A percentile compares a stretch with the other conserved stretches of the same genome.
These are phyloP conservation scores for Zaprionus lachaisei DNA, from an alignment of 1,140 invertebrate species.

Conservation along the genomic window DNA sequence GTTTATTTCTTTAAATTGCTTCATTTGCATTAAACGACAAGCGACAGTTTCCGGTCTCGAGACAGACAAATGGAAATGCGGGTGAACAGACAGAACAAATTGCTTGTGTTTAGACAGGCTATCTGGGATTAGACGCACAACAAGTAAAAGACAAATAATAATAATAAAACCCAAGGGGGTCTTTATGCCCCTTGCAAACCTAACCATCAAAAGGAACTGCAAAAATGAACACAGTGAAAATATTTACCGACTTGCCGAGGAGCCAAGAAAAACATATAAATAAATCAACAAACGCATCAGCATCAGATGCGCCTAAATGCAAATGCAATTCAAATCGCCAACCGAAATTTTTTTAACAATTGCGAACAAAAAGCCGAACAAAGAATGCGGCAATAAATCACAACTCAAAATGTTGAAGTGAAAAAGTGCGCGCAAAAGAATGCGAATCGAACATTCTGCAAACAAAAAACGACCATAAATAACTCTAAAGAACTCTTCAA, in stretches of 20 bases:
- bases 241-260: not conserved
- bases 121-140: not conserved
- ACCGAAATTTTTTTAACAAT: not conserved
- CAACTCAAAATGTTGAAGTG: slow-evolving; percentile 7
- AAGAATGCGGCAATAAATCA: slow-evolving; percentile 4
- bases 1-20: slow-evolving; percentile 75
- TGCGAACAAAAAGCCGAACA: not conserved
- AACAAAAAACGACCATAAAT: slow-evolving; percentile 31
- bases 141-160: slow-evolving; percentile 14
- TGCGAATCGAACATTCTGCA: not conserved
- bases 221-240: not conserved
- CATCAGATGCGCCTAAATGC: slow-evolving; percentile 6
- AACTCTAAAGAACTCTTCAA: slow-evolving; percentile 25
- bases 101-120: slow-evolving; percentile 22
- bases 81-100: slow-evolving; percentile 29
- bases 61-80: slow-evolving; percentile 13
- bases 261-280: not conserved
- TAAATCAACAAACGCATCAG: not conserved
- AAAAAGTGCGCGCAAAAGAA: slow-evolving; percentile 13
- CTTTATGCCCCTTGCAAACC: no score
- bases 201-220: not conserved
- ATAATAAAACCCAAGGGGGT: not conserved
- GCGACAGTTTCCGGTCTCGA: slow-evolving; percentile 32
- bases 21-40: slow-evolving; percentile 77
- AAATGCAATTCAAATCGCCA: slow-evolving; percentile 2